A percentile compares a stretch with the other conserved stretches of the same genome.
Conservation (phyloP, 2,888 invertebrate species). For the Andrena haemorrhoa region DNA sequence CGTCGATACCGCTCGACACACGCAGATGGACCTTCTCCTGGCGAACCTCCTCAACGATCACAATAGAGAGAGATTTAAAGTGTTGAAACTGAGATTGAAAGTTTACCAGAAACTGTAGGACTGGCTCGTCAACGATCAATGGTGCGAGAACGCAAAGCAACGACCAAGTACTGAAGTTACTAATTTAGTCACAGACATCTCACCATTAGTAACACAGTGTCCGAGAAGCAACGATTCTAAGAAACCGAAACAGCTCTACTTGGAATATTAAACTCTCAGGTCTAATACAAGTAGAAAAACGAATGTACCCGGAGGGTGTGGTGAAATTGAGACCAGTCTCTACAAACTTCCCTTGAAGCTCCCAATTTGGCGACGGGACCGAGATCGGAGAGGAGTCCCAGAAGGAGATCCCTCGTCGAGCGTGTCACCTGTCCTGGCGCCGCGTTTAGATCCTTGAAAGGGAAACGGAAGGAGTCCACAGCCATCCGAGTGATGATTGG, state of each 20-base stretch:
- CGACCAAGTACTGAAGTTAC: conserved; percentile 19
- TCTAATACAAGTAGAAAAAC: conserved; percentile 46
- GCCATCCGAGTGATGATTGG: conserved; percentile 51
- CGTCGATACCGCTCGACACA: conserved; percentile 26
- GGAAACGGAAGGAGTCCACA: conserved; percentile 60
- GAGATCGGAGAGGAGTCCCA: neutral
- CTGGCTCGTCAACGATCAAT: too few species aligned
- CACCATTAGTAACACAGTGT: conserved; percentile 27
- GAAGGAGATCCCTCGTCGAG: conserved; percentile 19
- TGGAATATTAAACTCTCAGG: conserved; percentile 32
- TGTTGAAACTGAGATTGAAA: too few species aligned
- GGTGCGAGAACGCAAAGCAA: too few species aligned
- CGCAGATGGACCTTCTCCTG: conserved; percentile 27
- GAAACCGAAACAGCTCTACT: conserved; percentile 1
- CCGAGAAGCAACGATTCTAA: neutral
- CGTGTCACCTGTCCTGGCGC: conserved; percentile 11
- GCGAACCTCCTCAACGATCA: neutral
- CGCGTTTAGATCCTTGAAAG: conserved; percentile 28
- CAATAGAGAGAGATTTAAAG: neutral
- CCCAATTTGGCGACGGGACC: neutral
- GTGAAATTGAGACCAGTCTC: neutral
- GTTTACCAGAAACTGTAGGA: too few species aligned
- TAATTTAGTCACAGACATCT: neutral
- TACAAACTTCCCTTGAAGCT: neutral
- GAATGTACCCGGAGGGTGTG: neutral